Base-by-base conservation (phyloP, 1,140 invertebrate species). In the Aethina tumida region DNA sequence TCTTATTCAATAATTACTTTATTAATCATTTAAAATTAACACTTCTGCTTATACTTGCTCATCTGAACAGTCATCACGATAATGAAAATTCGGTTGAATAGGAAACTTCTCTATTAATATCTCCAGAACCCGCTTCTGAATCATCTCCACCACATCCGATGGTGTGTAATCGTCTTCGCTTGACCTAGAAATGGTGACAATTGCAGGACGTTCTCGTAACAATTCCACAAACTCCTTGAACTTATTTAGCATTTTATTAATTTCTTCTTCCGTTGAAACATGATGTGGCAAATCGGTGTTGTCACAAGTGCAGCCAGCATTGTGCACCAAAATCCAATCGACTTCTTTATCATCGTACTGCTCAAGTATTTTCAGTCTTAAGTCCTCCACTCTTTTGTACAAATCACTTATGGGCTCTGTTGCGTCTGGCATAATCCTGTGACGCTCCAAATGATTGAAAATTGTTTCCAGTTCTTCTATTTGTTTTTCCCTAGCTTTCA, bases 101-200 rank as follows among this genome's bases (percentile, higher is more conserved):
- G 40, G 22, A 39, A 60, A 60, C 25, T 33, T 52, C 13, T 62
- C 49, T 7, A 46, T 52, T 9, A 70, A 48, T 10, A 64, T 42
- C 7, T 70, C 56, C 14, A 84, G 35, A 2, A 84, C 74, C 7
- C 58, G 55, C 5, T 71, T 62, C 56, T 86, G 79, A 29, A 87
- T 85, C 21, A 64, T 64, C 12, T 82, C 74, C 18, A 87, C 84
- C 53, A 81, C 73, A 50, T 84, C 71, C 6, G 66, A 54, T 2
- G 90, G 89, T 56, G 86, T 91, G 56, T 91, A 94, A 35, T 90
- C 87, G 53, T 94, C 90, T n/a, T 77, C 70, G 32, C 80, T 81
- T 0, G 87, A 92, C 54, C 81, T 69, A 0, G 86, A 75, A 33
- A 90, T 72, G 0, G 88, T 92, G 5, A 93, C 71, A 4, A 85